Base-by-base conservation (phyloP, 2,797 vertebrate genomes). In the Peromyscus nudipes region DNA sequence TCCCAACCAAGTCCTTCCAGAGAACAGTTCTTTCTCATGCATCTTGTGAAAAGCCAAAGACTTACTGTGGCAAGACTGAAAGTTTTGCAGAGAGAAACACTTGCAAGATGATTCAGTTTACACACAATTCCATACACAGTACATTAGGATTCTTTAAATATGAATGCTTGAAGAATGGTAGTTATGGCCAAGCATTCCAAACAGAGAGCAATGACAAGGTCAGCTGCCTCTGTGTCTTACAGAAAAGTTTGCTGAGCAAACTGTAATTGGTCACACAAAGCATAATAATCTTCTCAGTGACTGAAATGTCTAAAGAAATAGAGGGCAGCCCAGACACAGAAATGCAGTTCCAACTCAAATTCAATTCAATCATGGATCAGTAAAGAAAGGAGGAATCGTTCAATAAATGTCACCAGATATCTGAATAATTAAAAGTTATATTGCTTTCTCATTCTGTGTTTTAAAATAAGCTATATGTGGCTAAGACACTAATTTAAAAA, bases 31-130 rank as follows among this genome's bases (percentile, higher is more conserved):
- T 92, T 93, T 65, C 17, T 46, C 17, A 77, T 25, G 69, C 3
- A 75, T 75, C 14, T 77, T 60, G 43, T 89, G 21, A 85, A 93
- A 71, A 93, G 60, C n/a, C 27, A 83, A 9, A 77, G 27, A 84
- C 49, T 34, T 12, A 19, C 77, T n/a, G 10, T 86, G 37, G 75
- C 86, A 93, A 86, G 31, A 81, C 10, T 67, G 80, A 91, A 95
- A 81, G 82, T 19, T 73, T 2, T 81, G 86, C 89, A 91, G 40
- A 73, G 60, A 23, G 2, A 91, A 97, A 64, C 9, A 13, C 34
- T 94, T 19, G 52, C 65, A 93, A 71, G 88, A 97, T 69, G 76
- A 69, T 37, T 90, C 34, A 81, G 67, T 82, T 64, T 77, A 62
- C 77, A 67, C 9, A 52, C 88, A 90, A 89, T 82, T 89, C 60